Base-by-base conservation (phyloP, 2,113 vertebrate genomes). In the Paraplagusia blochii region DNA sequence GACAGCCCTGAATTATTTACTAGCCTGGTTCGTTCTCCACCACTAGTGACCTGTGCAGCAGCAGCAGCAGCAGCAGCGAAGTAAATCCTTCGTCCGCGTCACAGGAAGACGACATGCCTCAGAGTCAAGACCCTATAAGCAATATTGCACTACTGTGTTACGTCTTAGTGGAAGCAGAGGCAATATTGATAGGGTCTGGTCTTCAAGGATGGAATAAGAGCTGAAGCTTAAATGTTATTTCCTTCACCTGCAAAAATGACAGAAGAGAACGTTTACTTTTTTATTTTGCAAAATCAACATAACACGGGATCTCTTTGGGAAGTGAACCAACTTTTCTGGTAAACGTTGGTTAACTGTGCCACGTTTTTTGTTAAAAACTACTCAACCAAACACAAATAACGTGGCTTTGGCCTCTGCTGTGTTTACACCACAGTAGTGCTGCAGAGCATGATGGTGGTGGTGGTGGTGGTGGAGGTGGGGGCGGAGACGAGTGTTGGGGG, bases 121-220 rank as follows among this genome's bases (percentile, higher is more conserved):
- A 89, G 86, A 91, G 92, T 89, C 91, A 88, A 95, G 92, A 95
- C 94, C 94, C 94, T 95, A 95, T 95, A 95, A 95, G 93, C 94
- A 94, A 95, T 95, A 95, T 94, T 95, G 94, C 93, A 95, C 94
- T 95, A 93, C 93, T 95, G 90, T 89, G 89, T 87, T 72, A 64
- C 81, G 76, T 88, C 90, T 29, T 77, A 54, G 77, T 84, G 91
- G 90, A 93, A 95, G 94, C 93, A 95, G 93, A 95, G 92, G 90
- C 94, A 95, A 95, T 90, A 94, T 91, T 92, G 93, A 95, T 95
- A 95, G 94, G 93, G 94, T 92, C 88, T 90, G 77, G 83, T 89
- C 92, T 90, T 86, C 88, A 87, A 91, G 92, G 91, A 13, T 11
- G 11, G 12, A 40, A 11, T 1, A 40, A 1, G 38, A 40, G 3